These are phyloP conservation scores for Eubasilissa regina DNA, from an alignment of 1,140 invertebrate genomes.

Conservation along the genomic window DNA sequence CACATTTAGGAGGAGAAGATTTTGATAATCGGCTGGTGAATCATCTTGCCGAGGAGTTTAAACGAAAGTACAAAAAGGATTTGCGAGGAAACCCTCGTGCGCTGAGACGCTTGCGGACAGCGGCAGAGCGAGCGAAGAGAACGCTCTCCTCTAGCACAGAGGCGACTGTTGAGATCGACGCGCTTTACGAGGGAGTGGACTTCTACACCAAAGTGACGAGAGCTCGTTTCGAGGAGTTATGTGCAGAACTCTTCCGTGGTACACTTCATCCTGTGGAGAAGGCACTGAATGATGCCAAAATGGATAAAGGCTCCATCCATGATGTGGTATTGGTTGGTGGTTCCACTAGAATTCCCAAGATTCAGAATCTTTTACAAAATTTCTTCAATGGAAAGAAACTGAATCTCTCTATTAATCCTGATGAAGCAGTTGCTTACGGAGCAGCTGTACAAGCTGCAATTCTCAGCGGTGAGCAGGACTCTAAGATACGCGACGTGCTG, in stretches of 20 bases:
- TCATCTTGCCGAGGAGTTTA: slow-evolving; percentile 64
- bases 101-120: slow-evolving; percentile 75
- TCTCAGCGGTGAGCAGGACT: slow-evolving; percentile 73
- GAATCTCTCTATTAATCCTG: slow-evolving; percentile 67
- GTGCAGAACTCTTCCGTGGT: slow-evolving; percentile 75
- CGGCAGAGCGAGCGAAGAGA: slow-evolving; percentile 68
- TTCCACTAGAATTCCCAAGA: slow-evolving; percentile 81
- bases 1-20: slow-evolving; percentile 66
- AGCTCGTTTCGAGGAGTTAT: slow-evolving; percentile 73
- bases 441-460: slow-evolving; percentile 74
- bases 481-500: slow-evolving; percentile 79
- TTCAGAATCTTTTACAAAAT: slow-evolving; percentile 75
- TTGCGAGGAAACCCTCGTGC: slow-evolving; percentile 67
- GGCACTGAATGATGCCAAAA: slow-evolving; percentile 80
- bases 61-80: slow-evolving; percentile 67
- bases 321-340: slow-evolving; percentile 88
- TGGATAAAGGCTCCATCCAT: slow-evolving; percentile 79
- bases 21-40: slow-evolving; percentile 76
- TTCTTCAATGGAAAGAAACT: slow-evolving; percentile 70
- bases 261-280: slow-evolving; percentile 78
- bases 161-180: slow-evolving; percentile 70
- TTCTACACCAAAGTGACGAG: slow-evolving; percentile 70
- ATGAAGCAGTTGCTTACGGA: slow-evolving; percentile 76
- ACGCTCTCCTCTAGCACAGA: slow-evolving; percentile 70
- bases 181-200: slow-evolving; percentile 61